phyloP scores from a whole-genome alignment of 1,140 invertebrate species.

The Danaus melanippus region DNA sequence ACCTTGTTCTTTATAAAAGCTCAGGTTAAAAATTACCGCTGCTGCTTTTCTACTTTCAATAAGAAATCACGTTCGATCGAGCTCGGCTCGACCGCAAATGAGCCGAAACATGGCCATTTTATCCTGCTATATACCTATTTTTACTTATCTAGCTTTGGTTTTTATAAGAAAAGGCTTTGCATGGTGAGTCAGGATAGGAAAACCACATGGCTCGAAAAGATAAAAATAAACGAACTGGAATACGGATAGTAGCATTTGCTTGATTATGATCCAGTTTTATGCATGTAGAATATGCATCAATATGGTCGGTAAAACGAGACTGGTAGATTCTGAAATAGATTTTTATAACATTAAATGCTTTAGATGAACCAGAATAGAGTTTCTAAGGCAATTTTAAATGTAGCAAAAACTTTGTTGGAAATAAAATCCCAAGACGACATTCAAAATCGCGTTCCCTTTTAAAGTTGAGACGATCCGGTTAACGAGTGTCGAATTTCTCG shows the following conservation, averaged over 20 bases:
- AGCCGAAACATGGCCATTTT: conserved; percentile 61
- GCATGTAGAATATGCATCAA: conserved; percentile 35
- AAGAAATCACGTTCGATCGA: conserved; percentile 57
- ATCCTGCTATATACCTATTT: conserved; percentile 49
- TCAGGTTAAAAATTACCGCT: conserved; percentile 32
- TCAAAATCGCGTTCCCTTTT: conserved; percentile 65
- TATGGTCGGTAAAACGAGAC: conserved; percentile 32
- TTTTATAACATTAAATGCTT: too few relatives aligned
- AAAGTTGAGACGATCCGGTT: conserved; percentile 68
- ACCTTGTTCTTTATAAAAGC: conserved; percentile 10
- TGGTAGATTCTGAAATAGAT: conserved; percentile 10
- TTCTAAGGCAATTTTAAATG: too few relatives aligned
- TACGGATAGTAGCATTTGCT: conserved; percentile 40
- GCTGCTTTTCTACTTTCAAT: conserved; percentile 39
- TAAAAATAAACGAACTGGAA: conserved; percentile 59
- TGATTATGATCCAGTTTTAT: conserved; percentile 49
- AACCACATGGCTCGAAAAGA: conserved; percentile 51
- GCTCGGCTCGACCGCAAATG: conserved; percentile 52
- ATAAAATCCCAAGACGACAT: conserved; percentile 48
- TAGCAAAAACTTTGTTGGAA: too few relatives aligned
- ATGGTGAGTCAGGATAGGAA: conserved; percentile 23
- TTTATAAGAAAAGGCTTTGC: conserved; percentile 29
- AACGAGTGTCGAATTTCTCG: conserved; percentile 67
- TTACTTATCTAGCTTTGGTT: conserved; percentile 36
- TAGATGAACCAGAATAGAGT: too few relatives aligned